Evolutionary conservation across 2,888 invertebrate species (phyloP), one percentile per base, ranked within the genome.

Genomic region (Alviniconcha strummeri): DNA sequence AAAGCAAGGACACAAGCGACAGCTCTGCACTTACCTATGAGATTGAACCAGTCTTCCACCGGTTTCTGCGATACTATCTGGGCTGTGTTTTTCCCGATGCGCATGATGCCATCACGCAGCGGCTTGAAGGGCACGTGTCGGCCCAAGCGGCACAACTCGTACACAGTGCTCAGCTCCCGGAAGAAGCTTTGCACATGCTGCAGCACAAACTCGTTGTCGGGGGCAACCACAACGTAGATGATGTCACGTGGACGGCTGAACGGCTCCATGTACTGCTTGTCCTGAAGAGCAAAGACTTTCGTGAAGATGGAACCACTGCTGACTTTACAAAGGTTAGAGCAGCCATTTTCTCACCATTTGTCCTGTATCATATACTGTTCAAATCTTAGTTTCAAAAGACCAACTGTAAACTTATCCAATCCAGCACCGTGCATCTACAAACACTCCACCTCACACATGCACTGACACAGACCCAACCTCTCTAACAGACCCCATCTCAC

Each of bases 241-340:
- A 99, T 96, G 93, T 99, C 99, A 64, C 99, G 95, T 7, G 97
- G 96, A 92, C 97, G 97, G n/a, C 98, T 97, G 93, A 98, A 98
- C 0, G 99, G 99, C 93, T 99, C 99, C 15, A 99, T 94, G n/a
- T 97, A 95, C n/a, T 99, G 95, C 91, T 98, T 97, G 93, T 99
- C 99, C 94, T 94, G 89, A 5, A 90, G 89, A 60, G 84, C 84
- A 83, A 83, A 17, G 71, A 13, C 19, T 52, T 36, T 52, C 1
- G 52, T 74, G 72, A 17, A 64, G 64, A 64, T 64, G 36, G 36
- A 36, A 36, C 36, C 36, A 36, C 36, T 36, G 36, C 36, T 36
- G 36, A 36, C 36, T 36, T 36, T 36, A 3, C 36, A 36, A 36
- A 36, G 36, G 36, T 36, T 36, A 36, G 36, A 36, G 36, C 36